These are phyloP conservation scores for Microtus richardsoni DNA, from an alignment of 2,113 vertebrate genomes.

Conservation along the genomic window DNA sequence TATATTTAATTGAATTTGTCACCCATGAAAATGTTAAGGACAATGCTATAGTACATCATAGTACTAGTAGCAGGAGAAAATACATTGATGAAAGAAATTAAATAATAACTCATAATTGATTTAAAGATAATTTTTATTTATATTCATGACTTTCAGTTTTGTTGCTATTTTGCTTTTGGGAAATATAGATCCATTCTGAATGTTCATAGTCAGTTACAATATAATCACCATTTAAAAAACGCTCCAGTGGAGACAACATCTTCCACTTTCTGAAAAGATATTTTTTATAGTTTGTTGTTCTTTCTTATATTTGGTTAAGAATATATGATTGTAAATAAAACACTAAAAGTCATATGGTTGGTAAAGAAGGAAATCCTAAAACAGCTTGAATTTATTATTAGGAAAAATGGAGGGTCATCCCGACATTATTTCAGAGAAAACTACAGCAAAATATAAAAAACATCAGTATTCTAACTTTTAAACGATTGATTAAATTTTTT, in stretches of 20 bases:
- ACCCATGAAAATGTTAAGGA: slow-evolving; percentile 85
- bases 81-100: slow-evolving; percentile 61
- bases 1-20: slow-evolving; percentile 91
- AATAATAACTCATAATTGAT: slow-evolving; percentile 69
- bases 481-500: slow-evolving; percentile 48
- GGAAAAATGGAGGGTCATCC: not conserved
- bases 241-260: not conserved
- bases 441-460: not conserved
- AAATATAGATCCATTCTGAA: not conserved
- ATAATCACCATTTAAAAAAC: slow-evolving; percentile 12
- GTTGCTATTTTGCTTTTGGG: slow-evolving; percentile 10
- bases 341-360: not conserved
- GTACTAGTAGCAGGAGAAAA: not conserved
- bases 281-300: not conserved
- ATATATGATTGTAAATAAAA: slow-evolving; percentile 30
- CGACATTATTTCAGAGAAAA: slow-evolving; percentile 43
- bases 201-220: not conserved
- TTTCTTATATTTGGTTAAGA: not conserved
- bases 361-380: slow-evolving; percentile 26
- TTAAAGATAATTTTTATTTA: not conserved
- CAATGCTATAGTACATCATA: slow-evolving; percentile 71
- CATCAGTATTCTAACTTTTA: not conserved
- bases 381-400: not conserved
- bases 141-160: slow-evolving; percentile 38
- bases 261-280: not conserved